A percentile compares a stretch with the other conserved stretches of the same genome.
Evolutionary conservation across 2,888 invertebrate genomes (phyloP).

Genomic region (Amiota mariae): DNA sequence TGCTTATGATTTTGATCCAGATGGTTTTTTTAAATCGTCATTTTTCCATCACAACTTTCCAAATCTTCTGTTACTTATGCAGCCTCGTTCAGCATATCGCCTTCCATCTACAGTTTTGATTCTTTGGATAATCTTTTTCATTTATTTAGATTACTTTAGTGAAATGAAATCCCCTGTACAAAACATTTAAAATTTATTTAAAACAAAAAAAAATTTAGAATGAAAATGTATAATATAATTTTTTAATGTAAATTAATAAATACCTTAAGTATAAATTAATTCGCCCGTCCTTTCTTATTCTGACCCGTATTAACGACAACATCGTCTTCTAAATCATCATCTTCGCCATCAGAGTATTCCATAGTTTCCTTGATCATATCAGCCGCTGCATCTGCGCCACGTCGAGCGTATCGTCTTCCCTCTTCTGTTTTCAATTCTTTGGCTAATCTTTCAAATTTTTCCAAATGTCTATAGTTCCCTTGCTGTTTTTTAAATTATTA

Average conservation of each 20-base stretch:
- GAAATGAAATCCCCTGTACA: background rate
- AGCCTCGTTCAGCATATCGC: no score
- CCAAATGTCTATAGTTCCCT: constrained; percentile 28
- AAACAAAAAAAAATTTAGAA: no score
- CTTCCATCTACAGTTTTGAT: no score
- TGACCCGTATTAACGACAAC: background rate
- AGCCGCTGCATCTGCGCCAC: constrained; percentile 6
- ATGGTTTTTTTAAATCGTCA: background rate
- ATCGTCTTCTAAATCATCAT: constrained; percentile 21
- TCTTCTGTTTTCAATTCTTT: constrained; percentile 18
- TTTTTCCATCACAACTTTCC: background rate
- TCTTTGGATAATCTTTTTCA: background rate
- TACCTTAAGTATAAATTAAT: background rate
- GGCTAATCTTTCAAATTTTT: constrained; percentile 28
- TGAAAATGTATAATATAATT: background rate
- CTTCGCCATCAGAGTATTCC: constrained; percentile 33
- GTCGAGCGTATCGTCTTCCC: background rate
- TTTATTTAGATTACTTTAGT: background rate
- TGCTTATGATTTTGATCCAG: no score
- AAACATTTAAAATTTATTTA: background rate
- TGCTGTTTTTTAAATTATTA: constrained; percentile 22
- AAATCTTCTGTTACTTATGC: background rate
- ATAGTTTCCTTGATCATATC: constrained; percentile 16
- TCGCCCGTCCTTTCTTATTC: no score
- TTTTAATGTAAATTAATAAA: no score